Evolutionary conservation across 2,113 vertebrate species (phyloP).

Genomic region (Heterocephalus glaber): DNA sequence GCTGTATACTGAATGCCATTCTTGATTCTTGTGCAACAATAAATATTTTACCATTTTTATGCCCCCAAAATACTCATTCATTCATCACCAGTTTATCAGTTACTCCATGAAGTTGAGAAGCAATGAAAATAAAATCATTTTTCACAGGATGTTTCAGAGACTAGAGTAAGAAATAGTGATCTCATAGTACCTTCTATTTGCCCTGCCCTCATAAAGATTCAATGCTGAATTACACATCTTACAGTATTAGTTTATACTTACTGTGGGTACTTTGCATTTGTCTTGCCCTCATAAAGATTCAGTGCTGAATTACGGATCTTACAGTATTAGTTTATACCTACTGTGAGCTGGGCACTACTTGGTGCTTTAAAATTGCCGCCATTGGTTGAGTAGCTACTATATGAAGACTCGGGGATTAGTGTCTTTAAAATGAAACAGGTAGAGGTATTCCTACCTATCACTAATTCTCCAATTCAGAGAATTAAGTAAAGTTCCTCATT

Average conservation of each 20-base stretch:
- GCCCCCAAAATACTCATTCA: background rate
- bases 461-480: background rate
- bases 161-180: background rate
- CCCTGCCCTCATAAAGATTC: background rate
- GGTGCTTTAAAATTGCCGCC: background rate
- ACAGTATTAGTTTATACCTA: background rate
- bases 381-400: background rate
- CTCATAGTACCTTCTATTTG: background rate
- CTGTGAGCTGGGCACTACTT: background rate
- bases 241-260: background rate
- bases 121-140: slow-evolving; percentile 20
- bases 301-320: rapidly evolving
- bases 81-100: background rate
- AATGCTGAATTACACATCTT: rapidly evolving
- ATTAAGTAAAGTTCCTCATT: background rate
- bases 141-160: background rate
- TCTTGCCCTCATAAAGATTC: background rate
- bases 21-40: background rate
- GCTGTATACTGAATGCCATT: background rate
- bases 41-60: background rate
- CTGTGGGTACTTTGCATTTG: background rate
- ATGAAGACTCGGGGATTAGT: background rate
- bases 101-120: background rate
- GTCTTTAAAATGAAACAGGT: background rate
- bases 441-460: background rate